Conservation (phyloP, 2,113 vertebrate genomes). For the Tapirus terrestris region DNA sequence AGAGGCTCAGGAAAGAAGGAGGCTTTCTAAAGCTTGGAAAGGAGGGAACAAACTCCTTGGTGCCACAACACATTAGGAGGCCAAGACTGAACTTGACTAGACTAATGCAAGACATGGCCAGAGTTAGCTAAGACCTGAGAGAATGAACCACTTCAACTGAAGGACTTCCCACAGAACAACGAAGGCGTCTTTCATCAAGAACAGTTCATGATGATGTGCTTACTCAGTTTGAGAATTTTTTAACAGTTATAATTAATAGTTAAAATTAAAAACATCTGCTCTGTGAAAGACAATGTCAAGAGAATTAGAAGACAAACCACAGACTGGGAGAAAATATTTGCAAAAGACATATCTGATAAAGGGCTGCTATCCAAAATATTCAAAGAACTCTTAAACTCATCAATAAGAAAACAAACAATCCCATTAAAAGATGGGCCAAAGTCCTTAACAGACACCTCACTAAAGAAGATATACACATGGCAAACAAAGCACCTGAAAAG, state of each 20-base stretch:
- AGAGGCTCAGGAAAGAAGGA: neutral
- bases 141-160: neutral
- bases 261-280: neutral
- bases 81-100: neutral
- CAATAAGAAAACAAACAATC: neutral
- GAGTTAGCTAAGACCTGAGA: neutral
- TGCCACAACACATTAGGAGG: neutral
- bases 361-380: neutral
- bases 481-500: neutral
- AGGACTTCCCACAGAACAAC: neutral
- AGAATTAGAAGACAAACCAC: neutral
- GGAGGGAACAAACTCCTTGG: neutral
- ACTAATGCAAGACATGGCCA: neutral
- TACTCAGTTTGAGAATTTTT: conserved; percentile 2
- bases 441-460: neutral
- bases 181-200: neutral
- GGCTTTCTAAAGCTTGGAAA: neutral
- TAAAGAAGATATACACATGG: neutral
- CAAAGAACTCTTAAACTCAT: neutral
- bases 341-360: neutral
- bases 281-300: conserved; percentile 1
- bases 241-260: conserved; percentile 15
- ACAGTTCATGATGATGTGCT: neutral
- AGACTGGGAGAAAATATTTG: neutral
- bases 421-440: neutral